Evolutionary conservation across 2,888 invertebrate genomes (phyloP), one percentile per base, ranked within the genome.

Genomic region (Trichogramma dendrolimi): DNA sequence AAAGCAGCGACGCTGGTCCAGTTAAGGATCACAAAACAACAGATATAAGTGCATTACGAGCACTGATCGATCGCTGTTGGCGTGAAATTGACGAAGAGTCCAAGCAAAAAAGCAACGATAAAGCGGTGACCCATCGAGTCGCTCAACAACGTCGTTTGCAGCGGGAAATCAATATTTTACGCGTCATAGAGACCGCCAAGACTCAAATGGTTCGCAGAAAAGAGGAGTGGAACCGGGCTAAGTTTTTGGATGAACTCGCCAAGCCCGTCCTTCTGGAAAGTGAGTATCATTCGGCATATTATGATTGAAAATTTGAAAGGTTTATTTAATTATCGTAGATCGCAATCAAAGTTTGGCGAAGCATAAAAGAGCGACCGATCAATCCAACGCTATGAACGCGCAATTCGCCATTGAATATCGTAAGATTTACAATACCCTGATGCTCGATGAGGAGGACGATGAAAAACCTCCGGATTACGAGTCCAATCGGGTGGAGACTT

Each of bases 341-440:
- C 47, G 55, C 60, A 57, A 54, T 65, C 27, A 27, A 27, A 27
- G 27, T 27, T 27, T 27, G 27, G 27, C 27, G 2, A 27, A 27
- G 3, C 27, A 92, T 1, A 27, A 27, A 27, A 27, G 27, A 27
- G 27, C 27, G 27, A 27, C 27, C 2, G 27, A 27, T 27, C 76
- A 27, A 27, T 1, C 27, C 27, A 27, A 27, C 27, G 27, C 27
- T 27, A 27, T 91, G 51, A 88, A 89, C 74, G 89, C 89, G 10
- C 90, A 92, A 72, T 85, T 87, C 69, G 92, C 91, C 5, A 84
- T 87, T 61, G 87, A 89, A 73, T 82, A 91, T 58, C 86, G 86
- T 55, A 86, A 88, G 70, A 80, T 92, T 14, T 93, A 91, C 75
- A 84, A 85, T 71, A 83, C 48, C 4, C 53, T 64, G 4, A 14